Percentiles rank a stretch among this genome's conserved stretches.
Evolutionary conservation across 2,797 vertebrate species (phyloP).

Genomic region (Thunnus albacares): DNA sequence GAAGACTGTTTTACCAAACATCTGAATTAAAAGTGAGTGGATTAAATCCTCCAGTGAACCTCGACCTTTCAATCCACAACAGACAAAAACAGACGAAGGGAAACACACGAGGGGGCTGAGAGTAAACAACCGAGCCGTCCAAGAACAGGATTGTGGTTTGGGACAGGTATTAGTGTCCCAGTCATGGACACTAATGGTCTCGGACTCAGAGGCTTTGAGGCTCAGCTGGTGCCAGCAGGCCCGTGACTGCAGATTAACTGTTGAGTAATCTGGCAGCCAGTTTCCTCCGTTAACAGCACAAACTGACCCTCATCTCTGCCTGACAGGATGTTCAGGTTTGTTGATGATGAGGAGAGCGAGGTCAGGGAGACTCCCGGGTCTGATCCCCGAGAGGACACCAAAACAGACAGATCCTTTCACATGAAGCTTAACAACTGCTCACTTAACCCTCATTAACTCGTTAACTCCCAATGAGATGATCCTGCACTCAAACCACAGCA

Average conservation of each 20-base stretch:
- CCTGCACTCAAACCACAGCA: background rate
- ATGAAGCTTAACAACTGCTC: background rate
- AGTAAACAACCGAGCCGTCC: constrained; percentile 22
- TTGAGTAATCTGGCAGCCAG: constrained; percentile 24
- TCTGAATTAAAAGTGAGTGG: constrained; percentile 1
- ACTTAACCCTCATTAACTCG: constrained; percentile 24
- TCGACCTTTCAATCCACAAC: constrained; percentile 15
- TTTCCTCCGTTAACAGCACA: rapidly evolving
- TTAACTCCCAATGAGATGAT: constrained; percentile 28
- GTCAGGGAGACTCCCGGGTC: background rate
- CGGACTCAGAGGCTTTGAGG: constrained; percentile 38
- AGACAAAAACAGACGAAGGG: constrained; percentile 27
- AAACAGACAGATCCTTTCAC: constrained; percentile 6
- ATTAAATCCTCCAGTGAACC: constrained; percentile 10
- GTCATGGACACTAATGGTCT: constrained; percentile 54
- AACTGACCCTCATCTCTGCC: background rate
- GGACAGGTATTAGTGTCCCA: constrained; percentile 38
- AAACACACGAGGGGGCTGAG: constrained; percentile 4
- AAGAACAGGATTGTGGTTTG: constrained; percentile 51
- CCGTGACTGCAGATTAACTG: constrained; percentile 42
- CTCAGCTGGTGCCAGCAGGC: constrained; percentile 40
- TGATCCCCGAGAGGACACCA: background rate
- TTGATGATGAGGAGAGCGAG: background rate
- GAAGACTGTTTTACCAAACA: background rate
- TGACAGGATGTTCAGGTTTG: background rate